phyloP scores from a whole-genome alignment of 2,113 vertebrate genomes.

The Poeciliopsis occidentalis region DNA sequence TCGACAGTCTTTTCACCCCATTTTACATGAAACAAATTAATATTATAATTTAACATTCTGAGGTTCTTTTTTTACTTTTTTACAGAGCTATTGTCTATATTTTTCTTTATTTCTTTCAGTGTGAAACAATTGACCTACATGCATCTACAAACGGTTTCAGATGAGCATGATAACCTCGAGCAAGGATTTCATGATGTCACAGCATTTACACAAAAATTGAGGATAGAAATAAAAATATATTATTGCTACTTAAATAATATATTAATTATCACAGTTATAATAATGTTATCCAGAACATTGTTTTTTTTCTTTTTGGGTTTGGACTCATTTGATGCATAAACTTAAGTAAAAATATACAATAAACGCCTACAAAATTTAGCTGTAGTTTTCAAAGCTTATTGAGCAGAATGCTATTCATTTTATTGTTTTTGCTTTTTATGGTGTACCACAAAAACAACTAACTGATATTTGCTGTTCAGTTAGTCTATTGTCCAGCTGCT shows the following conservation, averaged over 20 bases:
- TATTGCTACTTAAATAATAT: neutral
- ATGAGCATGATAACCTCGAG: neutral
- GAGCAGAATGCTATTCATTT: neutral
- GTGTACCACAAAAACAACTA: neutral
- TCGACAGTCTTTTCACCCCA: too few species aligned
- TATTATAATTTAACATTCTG: neutral
- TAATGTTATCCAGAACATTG: too few species aligned
- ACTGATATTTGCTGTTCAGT: neutral
- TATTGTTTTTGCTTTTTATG: neutral
- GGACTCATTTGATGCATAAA: too few species aligned
- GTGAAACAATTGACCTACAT: neutral
- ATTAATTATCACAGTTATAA: neutral
- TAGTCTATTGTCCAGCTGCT: neutral
- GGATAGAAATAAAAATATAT: neutral
- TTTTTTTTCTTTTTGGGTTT: too few species aligned
- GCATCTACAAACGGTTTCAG: neutral
- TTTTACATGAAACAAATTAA: neutral
- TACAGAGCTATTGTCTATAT: neutral
- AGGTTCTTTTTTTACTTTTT: neutral
- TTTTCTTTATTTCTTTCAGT: neutral
- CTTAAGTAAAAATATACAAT: neutral
- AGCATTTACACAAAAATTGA: neutral
- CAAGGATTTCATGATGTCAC: neutral
- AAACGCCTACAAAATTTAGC: too few species aligned
- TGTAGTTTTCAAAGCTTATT: neutral